phyloP scores from a whole-genome alignment of 2,113 vertebrate species.

The Coregonus clupeaformis region DNA sequence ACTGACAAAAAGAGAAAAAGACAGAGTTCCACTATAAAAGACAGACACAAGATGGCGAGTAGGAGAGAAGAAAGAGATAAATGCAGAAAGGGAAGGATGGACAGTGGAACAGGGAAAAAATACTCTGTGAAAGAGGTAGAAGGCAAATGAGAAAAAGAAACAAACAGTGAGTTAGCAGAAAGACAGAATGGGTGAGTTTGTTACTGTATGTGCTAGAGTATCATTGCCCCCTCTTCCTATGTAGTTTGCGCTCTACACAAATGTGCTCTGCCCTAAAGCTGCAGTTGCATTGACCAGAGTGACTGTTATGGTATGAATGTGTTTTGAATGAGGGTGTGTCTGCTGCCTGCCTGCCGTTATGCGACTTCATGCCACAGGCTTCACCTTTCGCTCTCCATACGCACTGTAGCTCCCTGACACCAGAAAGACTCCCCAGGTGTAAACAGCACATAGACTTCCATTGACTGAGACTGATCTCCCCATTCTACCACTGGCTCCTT shows the following conservation, averaged over 20 bases:
- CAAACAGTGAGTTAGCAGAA: neutral
- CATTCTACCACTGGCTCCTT: no score
- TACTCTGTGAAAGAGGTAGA: neutral
- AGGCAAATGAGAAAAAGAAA: neutral
- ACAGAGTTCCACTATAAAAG: neutral
- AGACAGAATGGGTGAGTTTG: neutral
- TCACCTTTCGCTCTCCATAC: no score
- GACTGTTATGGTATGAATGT: no score
- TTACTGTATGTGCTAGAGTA: neutral
- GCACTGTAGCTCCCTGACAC: no score
- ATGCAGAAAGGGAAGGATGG: neutral
- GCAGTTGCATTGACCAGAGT: no score
- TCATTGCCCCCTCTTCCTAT: neutral
- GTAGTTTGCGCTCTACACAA: neutral
- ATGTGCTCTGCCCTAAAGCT: no score
- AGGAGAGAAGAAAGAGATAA: neutral
- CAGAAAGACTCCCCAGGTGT: no score
- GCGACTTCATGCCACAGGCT: no score
- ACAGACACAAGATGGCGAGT: neutral
- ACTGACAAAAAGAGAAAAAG: conserved; percentile 4
- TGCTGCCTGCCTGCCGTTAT: no score
- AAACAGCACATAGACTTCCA: no score
- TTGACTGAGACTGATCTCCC: no score
- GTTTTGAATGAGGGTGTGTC: no score
- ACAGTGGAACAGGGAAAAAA: neutral